Evolutionary conservation across 2,113 vertebrate genomes (phyloP).

Genomic region (Casuarius casuarius): DNA sequence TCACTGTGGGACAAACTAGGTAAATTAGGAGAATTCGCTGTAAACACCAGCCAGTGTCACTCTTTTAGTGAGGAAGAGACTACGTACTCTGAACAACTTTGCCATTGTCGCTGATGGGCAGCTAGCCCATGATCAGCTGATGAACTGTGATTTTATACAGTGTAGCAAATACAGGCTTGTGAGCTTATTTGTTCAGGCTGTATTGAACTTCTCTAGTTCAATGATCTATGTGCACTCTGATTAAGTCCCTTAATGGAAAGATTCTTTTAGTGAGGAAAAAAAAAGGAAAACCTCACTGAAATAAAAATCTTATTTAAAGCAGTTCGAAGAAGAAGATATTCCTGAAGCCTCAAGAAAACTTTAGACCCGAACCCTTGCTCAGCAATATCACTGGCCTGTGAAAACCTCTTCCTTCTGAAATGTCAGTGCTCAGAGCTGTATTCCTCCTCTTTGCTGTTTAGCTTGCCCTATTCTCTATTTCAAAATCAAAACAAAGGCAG

Average conservation of each 20-base stretch:
- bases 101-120: too few relatives aligned
- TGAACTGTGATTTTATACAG: neutral
- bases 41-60: neutral
- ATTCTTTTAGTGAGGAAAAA: neutral
- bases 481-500: neutral
- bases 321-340: conserved; percentile 4
- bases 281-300: neutral
- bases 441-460: neutral
- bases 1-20: neutral
- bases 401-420: conserved; percentile 11
- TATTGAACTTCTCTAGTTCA: neutral
- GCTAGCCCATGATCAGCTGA: neutral
- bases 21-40: neutral
- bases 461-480: conserved; percentile 35
- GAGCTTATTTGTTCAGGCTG: neutral
- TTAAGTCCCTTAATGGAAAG: neutral
- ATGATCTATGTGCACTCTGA: neutral
- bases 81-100: neutral
- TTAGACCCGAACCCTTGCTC: neutral
- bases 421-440: neutral
- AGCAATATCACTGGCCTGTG: conserved; percentile 37
- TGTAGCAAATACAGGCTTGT: neutral
- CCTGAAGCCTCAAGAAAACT: neutral
- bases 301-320: neutral
- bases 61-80: conserved; percentile 20